These are phyloP conservation scores for Nephrocerus scutellatus DNA, from an alignment of 2,888 invertebrate genomes.

Conservation along the genomic window DNA sequence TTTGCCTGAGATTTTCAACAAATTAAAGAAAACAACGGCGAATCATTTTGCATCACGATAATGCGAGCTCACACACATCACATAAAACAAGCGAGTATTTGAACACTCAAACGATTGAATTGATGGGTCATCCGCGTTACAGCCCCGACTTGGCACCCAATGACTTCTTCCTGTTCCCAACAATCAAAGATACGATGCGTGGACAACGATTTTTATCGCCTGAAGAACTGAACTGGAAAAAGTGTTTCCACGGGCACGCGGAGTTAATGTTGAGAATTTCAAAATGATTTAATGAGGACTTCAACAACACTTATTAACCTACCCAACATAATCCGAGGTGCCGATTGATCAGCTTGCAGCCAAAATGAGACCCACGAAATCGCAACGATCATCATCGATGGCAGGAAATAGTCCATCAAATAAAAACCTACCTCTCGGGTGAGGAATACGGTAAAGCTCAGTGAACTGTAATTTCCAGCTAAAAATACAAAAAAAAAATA, in stretches of 20 bases:
- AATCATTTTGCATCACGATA: no score
- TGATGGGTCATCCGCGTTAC: no score
- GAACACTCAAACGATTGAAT: no score
- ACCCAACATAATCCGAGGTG: conserved; percentile 76
- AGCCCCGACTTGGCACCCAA: no score
- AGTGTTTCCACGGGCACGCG: not conserved
- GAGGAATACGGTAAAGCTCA: conserved; percentile 71
- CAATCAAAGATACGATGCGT: no score
- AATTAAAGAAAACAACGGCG: no score
- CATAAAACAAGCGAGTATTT: no score
- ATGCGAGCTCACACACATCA: no score
- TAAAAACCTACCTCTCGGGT: conserved; percentile 79
- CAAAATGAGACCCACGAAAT: conserved; percentile 88
- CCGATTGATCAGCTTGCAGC: conserved; percentile 78
- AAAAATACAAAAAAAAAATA: conserved; percentile 38
- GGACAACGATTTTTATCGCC: no score
- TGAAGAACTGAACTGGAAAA: no score
- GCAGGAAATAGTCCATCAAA: conserved; percentile 81
- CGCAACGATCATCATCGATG: conserved; percentile 77
- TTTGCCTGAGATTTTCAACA: no score
- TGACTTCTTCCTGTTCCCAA: no score
- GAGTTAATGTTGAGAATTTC: not conserved
- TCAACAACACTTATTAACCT: conserved; percentile 24
- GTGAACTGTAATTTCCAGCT: conserved; percentile 77
- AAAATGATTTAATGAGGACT: not conserved